Percentiles rank a stretch among this genome's conserved stretches.
Conservation (phyloP, 53 echinoderm and acorn worm genomes). For the Holothuria scabra region DNA sequence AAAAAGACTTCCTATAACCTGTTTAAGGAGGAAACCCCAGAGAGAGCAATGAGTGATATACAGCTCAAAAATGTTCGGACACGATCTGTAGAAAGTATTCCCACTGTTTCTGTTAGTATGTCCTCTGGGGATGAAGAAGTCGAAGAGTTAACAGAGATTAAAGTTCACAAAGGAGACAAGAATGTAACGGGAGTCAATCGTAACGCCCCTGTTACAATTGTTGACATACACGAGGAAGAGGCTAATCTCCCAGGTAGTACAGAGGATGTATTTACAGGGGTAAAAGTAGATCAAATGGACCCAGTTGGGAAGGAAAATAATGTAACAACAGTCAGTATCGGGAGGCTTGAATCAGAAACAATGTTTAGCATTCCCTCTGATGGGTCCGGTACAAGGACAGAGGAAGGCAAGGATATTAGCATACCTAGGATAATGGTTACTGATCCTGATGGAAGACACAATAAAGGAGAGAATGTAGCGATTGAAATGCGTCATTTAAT, state of each 20-base stretch:
- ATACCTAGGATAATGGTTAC: conserved; percentile 30
- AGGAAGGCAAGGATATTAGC: neutral
- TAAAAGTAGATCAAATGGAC: conserved; percentile 35
- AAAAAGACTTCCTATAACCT: conserved; percentile 58
- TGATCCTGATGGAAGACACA: neutral
- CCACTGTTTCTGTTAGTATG: conserved; percentile 59
- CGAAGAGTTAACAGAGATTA: conserved; percentile 66
- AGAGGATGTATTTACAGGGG: conserved; percentile 48
- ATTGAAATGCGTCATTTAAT: conserved; percentile 40
- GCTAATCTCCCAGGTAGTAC: conserved; percentile 60
- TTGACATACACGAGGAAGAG: conserved; percentile 36
- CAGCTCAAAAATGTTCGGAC: conserved; percentile 78
- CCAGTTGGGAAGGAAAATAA: neutral
- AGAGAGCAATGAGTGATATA: conserved; percentile 81
- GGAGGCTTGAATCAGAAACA: neutral
- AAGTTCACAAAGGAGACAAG: conserved; percentile 34
- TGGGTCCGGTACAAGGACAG: neutral
- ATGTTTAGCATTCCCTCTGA: neutral
- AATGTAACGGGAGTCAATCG: conserved; percentile 24
- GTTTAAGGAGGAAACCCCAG: conserved; percentile 39
- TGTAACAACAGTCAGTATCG: neutral
- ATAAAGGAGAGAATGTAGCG: conserved; percentile 20
- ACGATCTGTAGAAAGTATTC: conserved; percentile 88
- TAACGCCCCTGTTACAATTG: conserved; percentile 13
- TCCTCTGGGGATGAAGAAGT: conserved; percentile 58